Evolutionary conservation across 2,888 invertebrate genomes (phyloP), one percentile per base, ranked within the genome.

Genomic region (Yponomeuta malinellus): DNA sequence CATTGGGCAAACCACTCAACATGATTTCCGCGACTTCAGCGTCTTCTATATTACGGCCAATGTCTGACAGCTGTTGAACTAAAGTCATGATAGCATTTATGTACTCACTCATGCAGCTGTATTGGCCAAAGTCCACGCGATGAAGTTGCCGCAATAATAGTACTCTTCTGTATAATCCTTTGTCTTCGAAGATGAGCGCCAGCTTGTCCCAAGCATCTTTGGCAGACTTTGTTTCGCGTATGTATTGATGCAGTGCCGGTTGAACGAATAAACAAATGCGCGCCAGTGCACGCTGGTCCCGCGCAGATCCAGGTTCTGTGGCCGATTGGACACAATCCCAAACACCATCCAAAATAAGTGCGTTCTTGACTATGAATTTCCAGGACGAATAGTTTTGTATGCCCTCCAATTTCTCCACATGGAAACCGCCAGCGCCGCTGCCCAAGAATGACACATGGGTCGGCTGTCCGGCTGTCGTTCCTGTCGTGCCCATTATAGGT

Each of bases 31-130:
- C 70, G 0, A 72, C 69, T 33, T 72, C 70, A 10, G n/a, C 63
- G 23, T 70, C 71, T 10, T 71, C 70, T 2, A 71, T 70, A 12
- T n/a, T 31, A 10, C 37, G 43, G 2, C 68, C 70, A 37, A 68
- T 72, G 48, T 72, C 70, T 2, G 70, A 12, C 1, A 71, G 37
- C 33, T 72, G 72, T 10, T 72, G 70, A 2, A 71, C 71, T 2
- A 72, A 48, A 2, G 59, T 68, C 9, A 43, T 72, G 1, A 72
- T 33, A 5, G 10, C 48, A 23, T 70, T 48, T 2, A 71, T 70
- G 37, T 72, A 71, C n/a, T 68, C 71, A 29, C 15, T 52, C 71
- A 71, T 72, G 3, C 29, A 59, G 12, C 9, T 68, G 43, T 43
- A 72, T 4, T 70, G 29, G 1, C 1, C 37, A n/a, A 48, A 71